A percentile compares a stretch with the other conserved stretches of the same genome.
Evolutionary conservation across 2,113 vertebrate species (phyloP).

Genomic region (Brevimyrus niger): DNA sequence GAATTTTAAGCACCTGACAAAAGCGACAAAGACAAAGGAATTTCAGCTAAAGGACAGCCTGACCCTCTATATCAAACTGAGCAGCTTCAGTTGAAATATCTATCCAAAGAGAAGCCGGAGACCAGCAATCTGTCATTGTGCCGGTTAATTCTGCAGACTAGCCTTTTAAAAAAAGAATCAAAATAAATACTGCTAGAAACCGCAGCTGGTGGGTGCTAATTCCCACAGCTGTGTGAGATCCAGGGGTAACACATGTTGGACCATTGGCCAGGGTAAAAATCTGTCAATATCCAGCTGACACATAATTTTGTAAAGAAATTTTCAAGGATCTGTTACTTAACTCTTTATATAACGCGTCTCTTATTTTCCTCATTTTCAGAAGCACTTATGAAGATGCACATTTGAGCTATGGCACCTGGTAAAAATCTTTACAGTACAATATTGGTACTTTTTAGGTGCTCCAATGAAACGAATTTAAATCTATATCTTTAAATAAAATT

Average conservation of each 20-base stretch:
- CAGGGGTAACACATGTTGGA: not conserved
- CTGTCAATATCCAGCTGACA: not conserved
- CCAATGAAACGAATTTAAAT: not conserved
- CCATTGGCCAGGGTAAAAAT: not conserved
- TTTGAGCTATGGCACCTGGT: not conserved
- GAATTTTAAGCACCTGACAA: constrained; percentile 5
- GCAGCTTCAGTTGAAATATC: not conserved
- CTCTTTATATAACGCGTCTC: not conserved
- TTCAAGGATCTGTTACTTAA: not conserved
- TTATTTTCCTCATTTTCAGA: not conserved
- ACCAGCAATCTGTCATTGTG: not conserved
- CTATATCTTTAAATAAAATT: not conserved
- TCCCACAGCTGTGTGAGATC: not conserved
- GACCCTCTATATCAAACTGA: not conserved
- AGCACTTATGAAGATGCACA: not conserved
- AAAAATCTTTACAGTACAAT: not conserved
- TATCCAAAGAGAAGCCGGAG: not conserved
- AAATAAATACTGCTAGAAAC: not conserved
- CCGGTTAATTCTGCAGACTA: not conserved
- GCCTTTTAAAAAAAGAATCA: not conserved
- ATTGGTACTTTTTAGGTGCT: not conserved
- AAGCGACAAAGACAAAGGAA: constrained; percentile 5
- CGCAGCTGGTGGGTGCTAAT: not conserved
- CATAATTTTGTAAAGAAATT: not conserved
- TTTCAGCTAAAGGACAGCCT: not conserved